Conservation (phyloP, 1,140 invertebrate genomes). For the Cotesia vestalis region DNA sequence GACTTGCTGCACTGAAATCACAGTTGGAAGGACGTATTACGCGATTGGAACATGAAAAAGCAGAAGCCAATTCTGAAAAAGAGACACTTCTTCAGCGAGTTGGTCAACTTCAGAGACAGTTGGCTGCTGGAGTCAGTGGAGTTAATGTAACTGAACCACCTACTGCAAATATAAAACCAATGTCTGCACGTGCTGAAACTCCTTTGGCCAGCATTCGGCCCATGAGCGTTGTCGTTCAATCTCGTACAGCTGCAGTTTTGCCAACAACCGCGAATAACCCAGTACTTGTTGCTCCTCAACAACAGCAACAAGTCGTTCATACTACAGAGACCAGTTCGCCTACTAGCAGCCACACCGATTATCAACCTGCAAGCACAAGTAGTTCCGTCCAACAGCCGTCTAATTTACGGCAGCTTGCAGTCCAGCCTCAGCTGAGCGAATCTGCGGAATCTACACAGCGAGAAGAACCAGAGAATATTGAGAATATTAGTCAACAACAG, state of each 20-base stretch:
- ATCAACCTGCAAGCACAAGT: constrained; percentile 62
- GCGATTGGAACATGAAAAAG: constrained; percentile 79
- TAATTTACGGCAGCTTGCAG: constrained; percentile 55
- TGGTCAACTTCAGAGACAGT: constrained; percentile 79
- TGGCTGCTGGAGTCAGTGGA: constrained; percentile 72
- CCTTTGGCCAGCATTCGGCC: constrained; percentile 91
- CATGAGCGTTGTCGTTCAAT: constrained; percentile 81
- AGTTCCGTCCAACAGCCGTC: constrained; percentile 51
- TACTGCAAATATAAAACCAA: constrained; percentile 93
- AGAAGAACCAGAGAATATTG: constrained; percentile 64
- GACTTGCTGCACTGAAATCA: constrained; percentile 72
- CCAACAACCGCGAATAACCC: constrained; percentile 72
- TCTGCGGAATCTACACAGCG: constrained; percentile 62
- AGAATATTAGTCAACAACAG: constrained; percentile 49
- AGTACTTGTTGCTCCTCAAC: constrained; percentile 72
- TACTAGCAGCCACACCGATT: constrained; percentile 67
- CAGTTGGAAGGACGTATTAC: constrained; percentile 78
- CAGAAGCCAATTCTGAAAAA: constrained; percentile 73
- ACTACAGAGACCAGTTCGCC: constrained; percentile 67
- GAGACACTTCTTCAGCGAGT: constrained; percentile 79
- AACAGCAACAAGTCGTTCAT: constrained; percentile 62
- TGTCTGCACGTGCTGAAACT: constrained; percentile 83
- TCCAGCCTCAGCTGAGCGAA: constrained; percentile 61
- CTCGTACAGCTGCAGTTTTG: constrained; percentile 80
- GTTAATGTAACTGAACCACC: constrained; percentile 79